A percentile compares a stretch with the other conserved stretches of the same genome.
Conservation (phyloP, 2,113 vertebrate genomes). For the Brachirus orientalis region DNA sequence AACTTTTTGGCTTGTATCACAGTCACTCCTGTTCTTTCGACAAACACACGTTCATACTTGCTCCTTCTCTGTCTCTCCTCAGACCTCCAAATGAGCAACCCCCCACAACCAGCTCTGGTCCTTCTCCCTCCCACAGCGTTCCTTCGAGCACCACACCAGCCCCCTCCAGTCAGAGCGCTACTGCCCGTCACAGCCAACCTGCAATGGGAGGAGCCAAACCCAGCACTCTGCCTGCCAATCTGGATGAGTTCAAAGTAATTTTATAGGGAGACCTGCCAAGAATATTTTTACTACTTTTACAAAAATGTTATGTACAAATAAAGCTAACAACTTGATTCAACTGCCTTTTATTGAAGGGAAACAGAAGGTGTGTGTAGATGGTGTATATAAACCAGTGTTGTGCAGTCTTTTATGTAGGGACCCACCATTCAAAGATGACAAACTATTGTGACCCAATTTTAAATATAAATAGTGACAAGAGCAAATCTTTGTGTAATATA, state of each 20-base stretch:
- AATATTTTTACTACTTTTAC: not conserved
- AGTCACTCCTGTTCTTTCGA: not conserved
- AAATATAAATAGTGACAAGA: no score
- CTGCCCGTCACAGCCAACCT: constrained; percentile 84
- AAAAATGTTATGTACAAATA: no score
- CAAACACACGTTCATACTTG: not conserved
- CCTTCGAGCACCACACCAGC: constrained; percentile 64
- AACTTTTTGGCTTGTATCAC: not conserved
- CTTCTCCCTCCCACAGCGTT: constrained; percentile 79
- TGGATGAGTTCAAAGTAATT: constrained; percentile 95
- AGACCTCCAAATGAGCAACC: constrained; percentile 87
- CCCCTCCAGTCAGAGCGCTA: constrained; percentile 73
- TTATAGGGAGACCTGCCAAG: no score
- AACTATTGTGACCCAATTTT: no score
- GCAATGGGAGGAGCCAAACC: constrained; percentile 81
- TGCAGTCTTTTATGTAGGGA: no score
- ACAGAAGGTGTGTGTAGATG: no score
- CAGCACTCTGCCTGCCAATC: constrained; percentile 87
- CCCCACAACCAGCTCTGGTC: constrained; percentile 65
- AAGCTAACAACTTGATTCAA: no score
- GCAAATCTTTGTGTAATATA: no score
- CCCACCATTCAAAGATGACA: no score
- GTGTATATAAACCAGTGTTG: no score
- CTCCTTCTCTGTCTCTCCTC: constrained; percentile 25
- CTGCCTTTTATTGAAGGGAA: no score